Conservation (phyloP, 2,797 vertebrate genomes). For the Varecia variegata region DNA sequence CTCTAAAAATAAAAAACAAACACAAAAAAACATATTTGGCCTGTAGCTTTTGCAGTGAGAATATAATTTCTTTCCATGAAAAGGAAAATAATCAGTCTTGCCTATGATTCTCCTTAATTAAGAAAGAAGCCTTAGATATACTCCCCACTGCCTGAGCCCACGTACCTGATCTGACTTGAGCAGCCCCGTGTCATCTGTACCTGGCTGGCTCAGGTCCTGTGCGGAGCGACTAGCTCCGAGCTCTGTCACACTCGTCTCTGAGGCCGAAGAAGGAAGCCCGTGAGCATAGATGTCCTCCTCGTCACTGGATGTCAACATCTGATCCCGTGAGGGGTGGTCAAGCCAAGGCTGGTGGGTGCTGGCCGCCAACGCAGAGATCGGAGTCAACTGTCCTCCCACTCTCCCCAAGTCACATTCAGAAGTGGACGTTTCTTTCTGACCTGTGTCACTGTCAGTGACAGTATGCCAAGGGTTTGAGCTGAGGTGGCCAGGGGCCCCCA, state of each 20-base stretch:
- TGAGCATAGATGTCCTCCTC: slow-evolving; percentile 96
- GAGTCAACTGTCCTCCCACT: background rate
- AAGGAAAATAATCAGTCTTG: background rate
- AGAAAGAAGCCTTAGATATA: background rate
- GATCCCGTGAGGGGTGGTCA: slow-evolving; percentile 69
- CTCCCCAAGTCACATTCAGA: slow-evolving; percentile 46
- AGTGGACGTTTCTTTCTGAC: slow-evolving; percentile 17
- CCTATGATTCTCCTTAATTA: background rate
- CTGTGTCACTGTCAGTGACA: background rate
- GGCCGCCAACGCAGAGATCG: slow-evolving; percentile 42
- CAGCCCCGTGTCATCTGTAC: slow-evolving; percentile 80
- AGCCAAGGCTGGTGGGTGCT: slow-evolving; percentile 6
- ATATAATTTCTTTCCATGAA: background rate
- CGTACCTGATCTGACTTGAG: slow-evolving; percentile 91
- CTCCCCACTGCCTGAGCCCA: background rate
- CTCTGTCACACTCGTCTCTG: slow-evolving; percentile 83
- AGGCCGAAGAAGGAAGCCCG: slow-evolving; percentile 84
- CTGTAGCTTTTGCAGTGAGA: background rate
- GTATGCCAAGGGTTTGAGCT: slow-evolving; percentile 13
- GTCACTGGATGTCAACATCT: slow-evolving; percentile 87
- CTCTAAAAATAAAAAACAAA: background rate
- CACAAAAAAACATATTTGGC: background rate
- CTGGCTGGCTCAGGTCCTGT: slow-evolving; percentile 75
- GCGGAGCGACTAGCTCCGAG: slow-evolving; percentile 57
- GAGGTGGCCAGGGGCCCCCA: background rate